These are phyloP conservation scores for Psylliodes chrysocephalus DNA, from an alignment of 2,888 invertebrate species.

Conservation along the genomic window DNA sequence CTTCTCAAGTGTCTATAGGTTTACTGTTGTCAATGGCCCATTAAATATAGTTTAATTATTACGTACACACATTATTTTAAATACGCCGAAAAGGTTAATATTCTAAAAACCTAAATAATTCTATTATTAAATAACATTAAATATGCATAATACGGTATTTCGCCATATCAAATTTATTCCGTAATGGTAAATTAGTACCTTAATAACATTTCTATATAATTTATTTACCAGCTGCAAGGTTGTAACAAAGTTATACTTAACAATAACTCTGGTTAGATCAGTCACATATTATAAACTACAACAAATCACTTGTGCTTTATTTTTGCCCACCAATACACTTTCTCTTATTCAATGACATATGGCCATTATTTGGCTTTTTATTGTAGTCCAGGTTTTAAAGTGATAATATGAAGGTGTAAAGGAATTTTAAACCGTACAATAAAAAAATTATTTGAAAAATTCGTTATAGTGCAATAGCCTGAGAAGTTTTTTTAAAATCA, in stretches of 20 bases:
- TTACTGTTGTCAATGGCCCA: no score
- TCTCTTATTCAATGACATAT: not conserved
- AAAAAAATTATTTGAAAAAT: no score
- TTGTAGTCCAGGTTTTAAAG: not conserved
- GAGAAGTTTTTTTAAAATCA: no score
- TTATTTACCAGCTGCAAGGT: slow-evolving; percentile 18
- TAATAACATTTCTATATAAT: slow-evolving; percentile 13
- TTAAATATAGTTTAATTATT: no score
- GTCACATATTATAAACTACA: not conserved
- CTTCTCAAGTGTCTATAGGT: no score
- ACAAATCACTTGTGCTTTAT: slow-evolving; percentile 5
- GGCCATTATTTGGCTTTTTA: not conserved
- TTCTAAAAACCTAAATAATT: not conserved
- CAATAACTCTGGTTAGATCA: slow-evolving; percentile 6
- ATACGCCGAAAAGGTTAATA: no score
- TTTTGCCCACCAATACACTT: slow-evolving; percentile 11
- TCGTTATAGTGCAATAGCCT: no score
- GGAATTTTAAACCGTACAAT: no score
- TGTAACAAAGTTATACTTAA: slow-evolving; percentile 8
- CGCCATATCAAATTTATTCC: slow-evolving; percentile 6
- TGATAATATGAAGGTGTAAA: no score
- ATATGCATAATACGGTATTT: slow-evolving; percentile 4
- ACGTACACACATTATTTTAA: no score
- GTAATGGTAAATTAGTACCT: slow-evolving; percentile 11
- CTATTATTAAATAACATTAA: not conserved